These are phyloP conservation scores for Clunio marinus DNA, from an alignment of 2,888 invertebrate species.

Conservation along the genomic window DNA sequence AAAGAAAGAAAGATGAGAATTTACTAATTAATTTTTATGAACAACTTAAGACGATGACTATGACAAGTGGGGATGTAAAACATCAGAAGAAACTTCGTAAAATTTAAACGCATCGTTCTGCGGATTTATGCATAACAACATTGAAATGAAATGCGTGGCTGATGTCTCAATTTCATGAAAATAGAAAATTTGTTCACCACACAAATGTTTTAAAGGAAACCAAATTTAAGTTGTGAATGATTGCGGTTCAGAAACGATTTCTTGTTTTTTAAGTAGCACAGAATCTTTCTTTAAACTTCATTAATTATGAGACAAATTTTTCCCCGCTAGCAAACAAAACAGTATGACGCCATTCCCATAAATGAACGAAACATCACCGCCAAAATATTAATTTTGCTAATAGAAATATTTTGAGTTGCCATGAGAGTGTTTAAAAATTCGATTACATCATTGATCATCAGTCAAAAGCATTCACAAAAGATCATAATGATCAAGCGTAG, in stretches of 20 bases:
- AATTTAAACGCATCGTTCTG: constrained; percentile 1
- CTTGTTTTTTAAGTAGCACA: neutral
- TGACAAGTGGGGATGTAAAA: neutral
- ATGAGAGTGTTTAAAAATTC: too few relatives aligned
- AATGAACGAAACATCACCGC: too few relatives aligned
- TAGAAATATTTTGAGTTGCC: too few relatives aligned
- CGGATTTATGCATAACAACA: neutral
- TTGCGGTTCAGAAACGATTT: neutral
- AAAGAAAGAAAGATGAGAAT: too few relatives aligned
- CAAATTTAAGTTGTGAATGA: neutral
- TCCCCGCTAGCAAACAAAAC: neutral
- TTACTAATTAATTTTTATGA: constrained; percentile 12
- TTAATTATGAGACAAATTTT: neutral
- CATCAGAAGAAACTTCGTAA: neutral
- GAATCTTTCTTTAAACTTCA: neutral
- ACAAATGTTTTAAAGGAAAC: too few relatives aligned
- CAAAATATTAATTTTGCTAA: too few relatives aligned
- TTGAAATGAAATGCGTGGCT: neutral
- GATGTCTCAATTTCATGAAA: neutral
- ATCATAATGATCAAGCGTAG: too few relatives aligned
- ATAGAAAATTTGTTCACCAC: neutral
- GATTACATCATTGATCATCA: too few relatives aligned
- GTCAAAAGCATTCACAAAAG: too few relatives aligned
- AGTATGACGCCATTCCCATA: neutral
- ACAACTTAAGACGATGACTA: neutral